Evolutionary conservation across 1,140 invertebrate genomes (phyloP), one percentile per base, ranked within the genome.

Genomic region (Diuraphis noxia): DNA sequence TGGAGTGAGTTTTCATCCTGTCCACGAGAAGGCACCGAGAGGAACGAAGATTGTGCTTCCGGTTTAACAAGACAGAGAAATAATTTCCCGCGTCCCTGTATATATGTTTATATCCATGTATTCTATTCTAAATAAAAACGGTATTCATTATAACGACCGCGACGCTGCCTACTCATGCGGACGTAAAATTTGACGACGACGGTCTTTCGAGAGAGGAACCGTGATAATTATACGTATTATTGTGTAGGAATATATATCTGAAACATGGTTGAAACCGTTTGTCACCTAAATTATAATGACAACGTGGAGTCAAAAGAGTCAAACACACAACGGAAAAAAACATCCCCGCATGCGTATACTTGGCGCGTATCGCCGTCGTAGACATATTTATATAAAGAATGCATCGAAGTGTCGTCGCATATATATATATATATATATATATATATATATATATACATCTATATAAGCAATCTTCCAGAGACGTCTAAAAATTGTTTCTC

Each of bases 401-500:
- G 30, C 13, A 23, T 81, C 38, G 79, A 30, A 23, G 23, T 40
- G 38, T 30, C 40, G 40, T 82, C 30, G 25, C 23, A 38, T 43
- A 43, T 46, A 34, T 46, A 85, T 40, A 23, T 79, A 38, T 38
- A 79, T 23, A 79, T 79, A 25, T 40, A 81, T 81, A 81, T 81
- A 40, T 81, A 79, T 79, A n/a, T n/a, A n/a, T n/a, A n/a, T n/a
- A n/a, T n/a, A n/a, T n/a, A n/a, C n/a, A n/a, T n/a, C n/a, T n/a
- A n/a, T n/a, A 36, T 63, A 79, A 36, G 25, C n/a, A 49, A 49
- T 86, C 43, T 86, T 19, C 17, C 36, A 25, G 30, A 40, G 34
- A 7, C 19, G 46, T 87, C 49, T 52, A 87, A 56, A 87, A 56
- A 87, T 87, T 87, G 85, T 87, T 87, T 56, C 34, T 7, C 43